Conservation (phyloP, 2,797 vertebrate species). For the Decapterus maruadsi region DNA sequence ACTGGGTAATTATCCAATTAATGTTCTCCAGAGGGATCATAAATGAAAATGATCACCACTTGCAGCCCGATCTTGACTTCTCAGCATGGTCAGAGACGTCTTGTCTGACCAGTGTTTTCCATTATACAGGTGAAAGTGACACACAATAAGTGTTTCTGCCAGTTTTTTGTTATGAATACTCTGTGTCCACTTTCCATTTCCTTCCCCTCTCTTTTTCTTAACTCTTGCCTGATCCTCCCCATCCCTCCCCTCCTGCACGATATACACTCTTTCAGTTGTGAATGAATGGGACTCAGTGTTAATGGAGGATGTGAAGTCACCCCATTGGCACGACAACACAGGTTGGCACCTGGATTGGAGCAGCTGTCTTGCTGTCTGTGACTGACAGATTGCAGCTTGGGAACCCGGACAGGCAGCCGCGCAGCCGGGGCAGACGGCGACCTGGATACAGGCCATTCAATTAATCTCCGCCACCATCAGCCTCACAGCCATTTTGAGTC, state of each 20-base stretch:
- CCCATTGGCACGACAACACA: constrained; percentile 65
- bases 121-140: constrained; percentile 33
- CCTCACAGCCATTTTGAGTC: constrained; percentile 48
- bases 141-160: constrained; percentile 31
- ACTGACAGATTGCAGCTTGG: constrained; percentile 73
- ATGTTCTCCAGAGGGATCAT: constrained; percentile 7
- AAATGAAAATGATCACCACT: constrained; percentile 9
- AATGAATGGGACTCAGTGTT: constrained; percentile 71
- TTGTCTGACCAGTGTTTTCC: constrained; percentile 27
- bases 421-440: constrained; percentile 44
- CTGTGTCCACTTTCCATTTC: constrained; percentile 46
- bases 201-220: constrained; percentile 28
- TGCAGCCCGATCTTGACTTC: not conserved
- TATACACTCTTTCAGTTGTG: constrained; percentile 50
- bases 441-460: constrained; percentile 68
- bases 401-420: constrained; percentile 54
- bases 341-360: constrained; percentile 74
- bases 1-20: not conserved
- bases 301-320: constrained; percentile 77
- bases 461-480: constrained; percentile 72
- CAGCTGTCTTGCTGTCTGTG: constrained; percentile 69
- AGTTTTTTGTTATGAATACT: constrained; percentile 28
- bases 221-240: constrained; percentile 50
- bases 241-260: constrained; percentile 26
- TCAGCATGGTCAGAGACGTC: not conserved